Conservation (phyloP, 2,797 vertebrate species). For the Halcyon badia region DNA sequence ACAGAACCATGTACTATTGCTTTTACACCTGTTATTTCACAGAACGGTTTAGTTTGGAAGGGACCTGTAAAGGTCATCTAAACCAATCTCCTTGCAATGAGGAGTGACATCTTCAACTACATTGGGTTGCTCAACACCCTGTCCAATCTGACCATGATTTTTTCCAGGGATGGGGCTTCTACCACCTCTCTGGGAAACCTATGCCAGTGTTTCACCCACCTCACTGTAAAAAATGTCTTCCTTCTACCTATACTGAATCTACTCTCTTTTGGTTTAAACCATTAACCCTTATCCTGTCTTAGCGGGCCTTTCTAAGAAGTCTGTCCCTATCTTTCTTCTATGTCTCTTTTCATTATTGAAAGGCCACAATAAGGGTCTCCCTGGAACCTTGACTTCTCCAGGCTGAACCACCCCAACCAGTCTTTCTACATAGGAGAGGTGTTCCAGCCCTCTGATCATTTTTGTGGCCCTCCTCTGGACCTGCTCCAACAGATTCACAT, state of each 20-base stretch:
- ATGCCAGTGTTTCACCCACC: not conserved
- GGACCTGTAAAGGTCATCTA: not conserved
- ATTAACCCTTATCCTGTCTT: not conserved
- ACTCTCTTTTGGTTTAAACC: not conserved
- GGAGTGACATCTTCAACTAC: not conserved
- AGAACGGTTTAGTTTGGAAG: not conserved
- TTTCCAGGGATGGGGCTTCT: not conserved
- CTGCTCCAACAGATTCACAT: not conserved
- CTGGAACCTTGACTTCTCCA: not conserved
- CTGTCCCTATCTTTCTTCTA: not conserved
- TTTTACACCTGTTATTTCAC: not conserved
- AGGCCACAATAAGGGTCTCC: not conserved
- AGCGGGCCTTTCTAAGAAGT: not conserved
- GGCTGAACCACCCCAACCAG: not conserved
- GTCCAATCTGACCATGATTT: not conserved
- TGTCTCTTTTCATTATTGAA: not conserved
- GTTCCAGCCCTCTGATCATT: not conserved
- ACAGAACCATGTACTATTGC: not conserved
- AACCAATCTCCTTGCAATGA: accelerated
- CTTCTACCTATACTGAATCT: not conserved
- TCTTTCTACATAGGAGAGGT: not conserved
- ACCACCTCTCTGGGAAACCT: not conserved
- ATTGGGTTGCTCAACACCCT: not conserved
- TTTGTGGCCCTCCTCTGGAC: not conserved
- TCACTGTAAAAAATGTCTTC: accelerated